Evolutionary conservation across 2,888 invertebrate genomes (phyloP).

Genomic region (Hydrotaea cyrtoneurina): DNA sequence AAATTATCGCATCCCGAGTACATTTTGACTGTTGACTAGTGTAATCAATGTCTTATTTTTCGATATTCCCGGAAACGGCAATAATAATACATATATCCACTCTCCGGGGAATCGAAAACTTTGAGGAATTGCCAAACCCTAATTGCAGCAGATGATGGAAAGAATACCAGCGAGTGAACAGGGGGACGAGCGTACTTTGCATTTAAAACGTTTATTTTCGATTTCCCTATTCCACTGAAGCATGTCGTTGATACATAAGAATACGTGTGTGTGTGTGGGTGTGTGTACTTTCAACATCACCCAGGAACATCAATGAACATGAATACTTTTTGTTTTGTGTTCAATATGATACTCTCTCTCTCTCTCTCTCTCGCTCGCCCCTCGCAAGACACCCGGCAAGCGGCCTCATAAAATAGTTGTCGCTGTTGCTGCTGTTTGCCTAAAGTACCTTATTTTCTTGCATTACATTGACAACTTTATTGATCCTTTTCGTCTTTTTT

Average conservation of each 20-base stretch:
- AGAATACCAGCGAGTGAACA: neutral
- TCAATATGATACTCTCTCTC: neutral
- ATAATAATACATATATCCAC: too few species aligned
- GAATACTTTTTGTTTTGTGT: neutral
- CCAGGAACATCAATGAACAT: conserved; percentile 31
- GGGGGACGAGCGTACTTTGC: conserved; percentile 16
- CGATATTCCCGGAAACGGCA: too few species aligned
- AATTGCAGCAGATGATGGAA: neutral
- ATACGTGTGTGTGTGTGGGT: neutral
- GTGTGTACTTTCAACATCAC: neutral
- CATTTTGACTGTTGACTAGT: too few species aligned
- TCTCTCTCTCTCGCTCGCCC: neutral
- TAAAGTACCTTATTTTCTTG: conserved; percentile 38
- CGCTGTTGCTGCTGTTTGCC: neutral
- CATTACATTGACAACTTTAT: conserved; percentile 38
- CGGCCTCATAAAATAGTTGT: conserved; percentile 7
- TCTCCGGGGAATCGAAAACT: too few species aligned
- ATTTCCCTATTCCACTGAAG: conserved; percentile 2
- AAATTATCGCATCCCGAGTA: too few species aligned
- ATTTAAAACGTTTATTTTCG: conserved; percentile 32
- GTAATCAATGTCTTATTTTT: too few species aligned
- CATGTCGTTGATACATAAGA: neutral
- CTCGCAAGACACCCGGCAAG: neutral
- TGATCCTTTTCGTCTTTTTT: conserved; percentile 14
- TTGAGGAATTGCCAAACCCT: too few species aligned